Base-by-base conservation (phyloP, 2,888 invertebrate genomes). In the Ptychoptera albimana region DNA sequence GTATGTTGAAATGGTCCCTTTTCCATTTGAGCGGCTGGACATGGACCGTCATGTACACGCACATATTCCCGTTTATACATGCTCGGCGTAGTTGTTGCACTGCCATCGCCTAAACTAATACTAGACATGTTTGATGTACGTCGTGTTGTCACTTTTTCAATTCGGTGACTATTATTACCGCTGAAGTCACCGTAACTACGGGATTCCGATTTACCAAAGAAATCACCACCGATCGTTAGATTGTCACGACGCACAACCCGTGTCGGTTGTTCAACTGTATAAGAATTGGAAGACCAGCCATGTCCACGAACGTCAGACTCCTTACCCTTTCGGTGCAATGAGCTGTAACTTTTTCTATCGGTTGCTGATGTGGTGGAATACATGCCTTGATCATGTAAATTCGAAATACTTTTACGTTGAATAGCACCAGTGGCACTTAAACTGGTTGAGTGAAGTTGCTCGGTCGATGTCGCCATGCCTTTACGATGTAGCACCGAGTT, bases 1-100 rank as follows among this genome's bases (percentile, higher is more conserved):
- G 85, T 85, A 57, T 87, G 86, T 62, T 83, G 83, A 64, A 80
- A 88, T 13, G 82, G 82, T 45, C 83, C 78, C 44, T 87, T 72
- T 50, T 85, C 68, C 31, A 15, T 40, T 8, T 31, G 31, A 31
- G 83, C 74, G 32, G 85, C 87, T 0, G 85, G 85, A 61, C 88
- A 89, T 1, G 84, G 80, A 43, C 84, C 82, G 30, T 68, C 65
- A 51, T 77, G 78, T 43, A 72, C 71, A 1, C 80, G 74, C 12
- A 77, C 73, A 57, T 75, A 87, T 61, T 88, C 87, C 52, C 77
- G 81, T 59, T 81, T 81, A 61, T 88, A 87, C 45, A 65, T 61
- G 45, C 75, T 76, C 2, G 76, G 72, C 2, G 75, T 72, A 45
- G 74, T 67, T n/a, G 56, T 56, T 43, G 71, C 67, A 48, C 58